These are phyloP conservation scores for Dicyrtoma fusca DNA, from an alignment of 2,888 invertebrate genomes.

Conservation along the genomic window DNA sequence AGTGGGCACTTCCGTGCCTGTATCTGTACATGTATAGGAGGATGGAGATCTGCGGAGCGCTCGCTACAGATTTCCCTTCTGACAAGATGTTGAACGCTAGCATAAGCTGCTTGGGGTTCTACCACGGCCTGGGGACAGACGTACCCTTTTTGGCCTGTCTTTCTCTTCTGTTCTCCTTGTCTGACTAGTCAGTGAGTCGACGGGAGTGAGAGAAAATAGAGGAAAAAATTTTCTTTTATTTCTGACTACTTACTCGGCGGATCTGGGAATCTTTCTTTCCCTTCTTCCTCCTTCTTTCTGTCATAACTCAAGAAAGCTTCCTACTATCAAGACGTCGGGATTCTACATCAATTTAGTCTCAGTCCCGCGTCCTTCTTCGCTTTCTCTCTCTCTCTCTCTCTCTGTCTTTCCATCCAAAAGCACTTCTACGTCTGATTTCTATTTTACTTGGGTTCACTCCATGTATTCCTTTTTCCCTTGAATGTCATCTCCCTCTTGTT, in stretches of 20 bases:
- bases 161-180: background rate
- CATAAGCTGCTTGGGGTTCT: constrained; percentile 2
- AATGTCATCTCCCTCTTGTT: constrained; percentile 1
- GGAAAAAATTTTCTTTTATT: background rate
- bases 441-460: constrained; percentile 22
- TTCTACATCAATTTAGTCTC: constrained; percentile 30
- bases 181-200: too few relatives aligned
- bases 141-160: background rate
- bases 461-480: background rate
- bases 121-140: background rate
- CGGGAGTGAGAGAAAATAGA: too few relatives aligned
- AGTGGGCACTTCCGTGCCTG: background rate
- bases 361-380: constrained; percentile 3
- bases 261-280: background rate
- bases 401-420: background rate
- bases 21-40: background rate
- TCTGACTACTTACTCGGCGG: background rate
- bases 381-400: constrained; percentile 11
- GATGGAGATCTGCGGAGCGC: background rate
- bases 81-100: background rate
- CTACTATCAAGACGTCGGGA: constrained; percentile 29
- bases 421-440: constrained; percentile 31
- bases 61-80: background rate
- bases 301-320: constrained; percentile 31
- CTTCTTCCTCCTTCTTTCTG: constrained; percentile 24